Base-by-base conservation (phyloP, 53 echinoderm and acorn worm species). In the Temnopleurus reevesii region DNA sequence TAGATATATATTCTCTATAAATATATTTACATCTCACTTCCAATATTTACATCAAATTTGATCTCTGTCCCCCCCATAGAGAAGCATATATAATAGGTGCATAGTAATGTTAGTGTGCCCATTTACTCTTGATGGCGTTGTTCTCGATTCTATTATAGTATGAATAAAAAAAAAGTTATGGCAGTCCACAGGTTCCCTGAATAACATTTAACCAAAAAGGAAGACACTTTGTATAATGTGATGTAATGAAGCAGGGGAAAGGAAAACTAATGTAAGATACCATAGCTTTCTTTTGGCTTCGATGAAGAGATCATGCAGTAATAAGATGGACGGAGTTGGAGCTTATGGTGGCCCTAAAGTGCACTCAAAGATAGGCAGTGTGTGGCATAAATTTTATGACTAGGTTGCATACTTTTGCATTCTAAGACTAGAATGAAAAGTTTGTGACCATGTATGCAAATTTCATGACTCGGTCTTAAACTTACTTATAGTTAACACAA, bases 241-340 rank as follows among this genome's bases (percentile, higher is more conserved):
- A 83, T 55, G 36, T 79, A 47, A 49, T 1, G 46, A 79, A 79
- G 49, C 47, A 29, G 29, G 79, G 76, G 77, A 29, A 15, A 79
- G 83, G 83, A 36, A 10, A 55, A 49, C 55, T 54, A 83, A 83
- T 53, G 83, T 35, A 54, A 87, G 30, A 71, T 47, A 55, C 71
- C 88, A 87, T 35, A 66, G 71, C 38, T 54, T 26, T 53, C 30
- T 4, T 4, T 3, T 18, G 35, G 30, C 46, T 66, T 71, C 33
- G 47, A 66, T 71, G 88, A 23, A 71, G 66, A 87, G 71, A 19
- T 87, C 88, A 87, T 87, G 88, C 88, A 87, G 53, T 47, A 66
- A 49, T 46, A 71, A n/a, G n/a, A 71, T 87, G 88, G 88, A 87
- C 88, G 71, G 88, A 53, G 17, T 49, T 71, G 65, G 65, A 87